These are phyloP conservation scores for Nyctalus aviator DNA, from an alignment of 2,797 vertebrate genomes.

Conservation along the genomic window DNA sequence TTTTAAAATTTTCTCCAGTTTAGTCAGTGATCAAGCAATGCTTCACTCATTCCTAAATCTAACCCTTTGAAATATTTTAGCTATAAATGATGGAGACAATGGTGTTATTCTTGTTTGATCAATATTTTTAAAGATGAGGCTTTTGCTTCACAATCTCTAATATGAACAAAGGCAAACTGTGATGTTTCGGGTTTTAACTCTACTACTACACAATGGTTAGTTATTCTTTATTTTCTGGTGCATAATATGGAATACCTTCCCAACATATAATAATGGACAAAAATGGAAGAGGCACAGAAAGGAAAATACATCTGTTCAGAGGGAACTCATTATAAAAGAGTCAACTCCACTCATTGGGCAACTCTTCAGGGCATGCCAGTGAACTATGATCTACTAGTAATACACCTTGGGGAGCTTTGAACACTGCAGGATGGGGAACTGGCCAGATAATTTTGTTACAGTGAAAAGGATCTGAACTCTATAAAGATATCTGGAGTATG, in stretches of 20 bases:
- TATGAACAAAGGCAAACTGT: neutral
- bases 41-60: neutral
- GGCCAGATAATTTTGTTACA: conserved; percentile 43
- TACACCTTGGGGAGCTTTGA: neutral
- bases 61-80: conserved; percentile 25
- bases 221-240: neutral
- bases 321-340: conserved; percentile 36
- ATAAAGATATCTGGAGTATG: conserved; percentile 57
- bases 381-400: conserved; percentile 49
- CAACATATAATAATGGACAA: neutral
- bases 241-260: neutral
- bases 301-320: conserved; percentile 29
- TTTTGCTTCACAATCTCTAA: neutral
- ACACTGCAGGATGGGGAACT: conserved; percentile 23
- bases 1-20: conserved; percentile 25
- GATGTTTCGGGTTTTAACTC: neutral
- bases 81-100: neutral
- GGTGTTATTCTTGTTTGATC: neutral
- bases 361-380: conserved; percentile 12
- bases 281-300: neutral
- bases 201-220: neutral
- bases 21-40: neutral
- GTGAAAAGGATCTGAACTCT: conserved; percentile 63
- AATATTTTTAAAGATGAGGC: neutral
- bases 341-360: neutral